phyloP scores from a whole-genome alignment of 2,797 vertebrate genomes.

The Leptoclinus maculatus region DNA sequence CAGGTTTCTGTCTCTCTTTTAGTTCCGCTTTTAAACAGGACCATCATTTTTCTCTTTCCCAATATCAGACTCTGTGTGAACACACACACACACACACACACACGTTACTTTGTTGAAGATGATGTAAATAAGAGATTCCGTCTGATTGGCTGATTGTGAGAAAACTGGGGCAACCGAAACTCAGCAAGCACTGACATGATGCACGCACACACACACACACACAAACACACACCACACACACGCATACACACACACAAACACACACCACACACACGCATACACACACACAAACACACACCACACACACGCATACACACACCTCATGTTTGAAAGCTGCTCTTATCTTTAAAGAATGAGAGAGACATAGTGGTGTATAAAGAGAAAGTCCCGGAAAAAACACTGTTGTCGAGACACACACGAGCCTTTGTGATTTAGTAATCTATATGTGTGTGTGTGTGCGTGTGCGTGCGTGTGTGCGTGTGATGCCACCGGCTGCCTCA shows the following conservation, averaged over 20 bases:
- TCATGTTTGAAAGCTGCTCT: constrained; percentile 30
- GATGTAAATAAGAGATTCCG: not conserved
- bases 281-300: not conserved
- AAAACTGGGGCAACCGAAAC: not conserved
- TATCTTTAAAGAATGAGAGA: constrained; percentile 21
- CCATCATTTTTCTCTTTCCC: constrained; percentile 46
- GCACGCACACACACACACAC: not conserved
- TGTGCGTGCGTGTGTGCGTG: constrained; percentile 14
- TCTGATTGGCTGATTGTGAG: constrained; percentile 5
- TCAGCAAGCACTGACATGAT: constrained; percentile 34
- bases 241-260: not conserved
- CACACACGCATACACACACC: too few species aligned
- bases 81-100: constrained; percentile 12
- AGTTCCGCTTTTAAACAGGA: constrained; percentile 62
- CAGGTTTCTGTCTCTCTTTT: constrained; percentile 25
- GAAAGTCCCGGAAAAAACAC: constrained; percentile 25
- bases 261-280: constrained; percentile 2
- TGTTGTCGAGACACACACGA: constrained; percentile 1
- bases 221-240: not conserved
- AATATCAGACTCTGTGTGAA: constrained; percentile 24
- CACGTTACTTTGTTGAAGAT: constrained; percentile 9
- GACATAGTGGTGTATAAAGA: constrained; percentile 20
- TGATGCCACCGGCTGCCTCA: constrained; percentile 36
- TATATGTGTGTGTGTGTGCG: not conserved
- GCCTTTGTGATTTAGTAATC: not conserved